Base-by-base conservation (phyloP, 2,797 vertebrate species). In the Xenopus petersii region DNA sequence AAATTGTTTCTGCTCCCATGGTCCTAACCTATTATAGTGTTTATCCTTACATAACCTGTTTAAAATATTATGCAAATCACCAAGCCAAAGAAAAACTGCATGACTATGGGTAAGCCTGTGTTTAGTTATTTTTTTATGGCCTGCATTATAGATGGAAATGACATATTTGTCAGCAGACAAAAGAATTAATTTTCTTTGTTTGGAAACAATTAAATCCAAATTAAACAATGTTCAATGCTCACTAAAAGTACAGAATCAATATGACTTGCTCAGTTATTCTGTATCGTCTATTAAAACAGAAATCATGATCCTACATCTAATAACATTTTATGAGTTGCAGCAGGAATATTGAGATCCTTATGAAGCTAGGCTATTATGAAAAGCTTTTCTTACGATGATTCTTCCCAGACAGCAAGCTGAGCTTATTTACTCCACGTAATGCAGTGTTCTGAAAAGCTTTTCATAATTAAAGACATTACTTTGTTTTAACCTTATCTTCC, bases 241-340 rank as follows among this genome's bases (percentile, higher is more conserved):
- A 8, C 4, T 56, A 56, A 56, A 56, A 17, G 1, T 16, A 56
- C 54, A n/a, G 54, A 56, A 56, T 56, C 13, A 56, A 17, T 56
- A 56, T 56, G 54, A 56, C 54, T 16, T 56, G 49, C 54, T 16
- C 54, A 56, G n/a, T 56, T 56, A 56, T 17, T 56, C 54, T 17
- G 16, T 15, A 51, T 5, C 49, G 3, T 51, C 49, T 51, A 51
- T 51, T 51, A 10, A 51, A 61, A 63, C 26, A 63, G 70, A 63
- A 71, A 71, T 62, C 70, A 71, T 49, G 15, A 24, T 51, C 59
- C 59, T 51, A 51, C 58, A 61, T 64, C 70, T 72, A 72, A 72
- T 72, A 72, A 64, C 61, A 64, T 72, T 72, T 72, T 72, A 72
- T 72, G 70, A 72, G 61, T 62, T 72, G 59, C 17, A 17, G 15